Base-by-base conservation (phyloP, 2,888 invertebrate species). In the Protula sp. region DNA sequence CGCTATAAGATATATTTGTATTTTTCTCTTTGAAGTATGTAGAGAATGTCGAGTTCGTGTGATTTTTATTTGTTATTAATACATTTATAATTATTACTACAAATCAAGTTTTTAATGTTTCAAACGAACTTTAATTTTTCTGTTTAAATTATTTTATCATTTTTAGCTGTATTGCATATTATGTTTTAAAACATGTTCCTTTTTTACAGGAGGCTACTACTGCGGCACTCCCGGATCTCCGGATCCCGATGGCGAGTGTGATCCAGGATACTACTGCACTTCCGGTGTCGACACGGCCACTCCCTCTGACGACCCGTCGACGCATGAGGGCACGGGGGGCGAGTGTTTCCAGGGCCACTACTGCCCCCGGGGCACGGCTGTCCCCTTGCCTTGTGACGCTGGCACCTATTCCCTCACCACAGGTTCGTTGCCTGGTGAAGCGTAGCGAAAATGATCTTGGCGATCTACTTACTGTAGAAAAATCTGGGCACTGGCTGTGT, bases 191-290 rank as follows among this genome's bases (percentile, higher is more conserved):
- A n/a, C n/a, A n/a, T n/a, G n/a, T n/a, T n/a, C n/a, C n/a, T n/a
- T n/a, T 29, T 28, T 24, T 61, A 2, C 69, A 78, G 78, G 77
- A 63, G 78, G 78, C 22, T 57, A 67, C 45, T 76, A 69, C 68
- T 78, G 77, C 65, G 68, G 68, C 3, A 75, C 74, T 1, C 70
- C 75, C 1, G 76, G 77, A 3, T 68, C 69, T 0, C 58, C 73
- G 0, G 65, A 62, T 22, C 71, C 72, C 14, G 72, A 74, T 57
- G 76, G 75, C 1, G 60, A 67, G 30, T 79, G 78, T 64, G 58
- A 71, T 1, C 71, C 68, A 14, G 78, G 78, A 4, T 76, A 73
- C 71, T 79, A 73, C 68, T 79, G 78, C 55, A 70, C 74, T 19
- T 75, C 75, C 4, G 70, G 71, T 0, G 73, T 76, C 1, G 72